Conservation (phyloP, 35 echinoderm and acorn worm genomes). For the Apostichopus japonicus region DNA sequence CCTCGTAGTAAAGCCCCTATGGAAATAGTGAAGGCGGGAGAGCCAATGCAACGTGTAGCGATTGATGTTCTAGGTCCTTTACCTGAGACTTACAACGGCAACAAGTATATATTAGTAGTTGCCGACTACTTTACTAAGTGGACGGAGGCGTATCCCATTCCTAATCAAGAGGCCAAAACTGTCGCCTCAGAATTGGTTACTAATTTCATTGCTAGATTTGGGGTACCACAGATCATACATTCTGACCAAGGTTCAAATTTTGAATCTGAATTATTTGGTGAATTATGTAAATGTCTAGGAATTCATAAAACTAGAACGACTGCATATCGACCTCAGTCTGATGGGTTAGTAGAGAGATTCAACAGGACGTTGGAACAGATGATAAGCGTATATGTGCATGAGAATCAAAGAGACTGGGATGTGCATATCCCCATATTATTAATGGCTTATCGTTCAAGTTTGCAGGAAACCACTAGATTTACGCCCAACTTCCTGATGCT, state of each 20-base stretch:
- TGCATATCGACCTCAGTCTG: conserved; percentile 52
- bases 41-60: conserved; percentile 49
- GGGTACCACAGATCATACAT: conserved; percentile 49
- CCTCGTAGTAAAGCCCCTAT: conserved; percentile 18
- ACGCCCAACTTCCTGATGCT: conserved; percentile 66
- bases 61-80: conserved; percentile 56
- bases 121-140: conserved; percentile 53
- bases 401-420: conserved; percentile 69
- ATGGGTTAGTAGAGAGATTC: conserved; percentile 53
- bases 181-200: conserved; percentile 33
- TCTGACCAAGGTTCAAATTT: conserved; percentile 73
- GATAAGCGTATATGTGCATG: conserved; percentile 24
- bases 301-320: conserved; percentile 64
- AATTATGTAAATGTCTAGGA: conserved; percentile 52
- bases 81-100: conserved; percentile 40
- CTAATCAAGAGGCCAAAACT: conserved; percentile 61
- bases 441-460: conserved; percentile 71
- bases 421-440: conserved; percentile 45
- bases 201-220: conserved; percentile 32
- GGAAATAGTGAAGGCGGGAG: conserved; percentile 30
- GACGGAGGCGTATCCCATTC: conserved; percentile 59
- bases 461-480: no score
- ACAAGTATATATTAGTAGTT: conserved; percentile 41
- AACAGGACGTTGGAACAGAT: conserved; percentile 55
- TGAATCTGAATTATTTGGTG: conserved; percentile 39